Percentiles rank a stretch among this genome's conserved stretches.
Conservation (phyloP, 2,113 vertebrate species). For the Tragelaphus strepsiceros region DNA sequence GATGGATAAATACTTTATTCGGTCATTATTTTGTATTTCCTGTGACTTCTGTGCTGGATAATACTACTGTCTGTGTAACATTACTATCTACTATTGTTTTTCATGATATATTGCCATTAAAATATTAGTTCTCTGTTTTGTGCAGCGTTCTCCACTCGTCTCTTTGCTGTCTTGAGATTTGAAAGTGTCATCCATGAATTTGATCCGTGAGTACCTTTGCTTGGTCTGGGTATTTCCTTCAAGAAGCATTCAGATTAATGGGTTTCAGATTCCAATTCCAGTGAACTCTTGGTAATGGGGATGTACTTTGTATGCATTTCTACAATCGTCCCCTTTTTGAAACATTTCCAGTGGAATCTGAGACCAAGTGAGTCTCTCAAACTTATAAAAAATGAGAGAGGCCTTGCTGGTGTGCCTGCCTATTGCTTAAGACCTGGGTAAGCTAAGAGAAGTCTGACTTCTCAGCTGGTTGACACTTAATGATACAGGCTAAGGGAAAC, state of each 20-base stretch:
- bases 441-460: background rate
- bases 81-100: background rate
- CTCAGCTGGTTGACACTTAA: background rate
- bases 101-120: background rate
- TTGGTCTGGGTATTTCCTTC: background rate
- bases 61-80: background rate
- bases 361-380: background rate
- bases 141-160: constrained; percentile 95
- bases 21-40: constrained; percentile 6
- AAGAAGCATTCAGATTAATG: fast-evolving
- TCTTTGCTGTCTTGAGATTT: constrained; percentile 96
- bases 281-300: background rate
- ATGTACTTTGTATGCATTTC: background rate
- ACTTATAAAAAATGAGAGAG: background rate
- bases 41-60: background rate
- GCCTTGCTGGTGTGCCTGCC: background rate
- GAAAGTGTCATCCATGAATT: constrained; percentile 99
- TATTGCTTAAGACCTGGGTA: background rate
- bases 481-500: background rate
- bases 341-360: constrained; percentile 16
- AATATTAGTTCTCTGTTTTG: constrained; percentile 11
- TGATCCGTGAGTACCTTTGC: constrained; percentile 91
- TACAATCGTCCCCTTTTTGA: background rate
- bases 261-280: constrained; percentile 8
- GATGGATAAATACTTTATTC: background rate